Evolutionary conservation across 1,140 invertebrate genomes (phyloP).

Genomic region (Meloidogyne hapla): DNA sequence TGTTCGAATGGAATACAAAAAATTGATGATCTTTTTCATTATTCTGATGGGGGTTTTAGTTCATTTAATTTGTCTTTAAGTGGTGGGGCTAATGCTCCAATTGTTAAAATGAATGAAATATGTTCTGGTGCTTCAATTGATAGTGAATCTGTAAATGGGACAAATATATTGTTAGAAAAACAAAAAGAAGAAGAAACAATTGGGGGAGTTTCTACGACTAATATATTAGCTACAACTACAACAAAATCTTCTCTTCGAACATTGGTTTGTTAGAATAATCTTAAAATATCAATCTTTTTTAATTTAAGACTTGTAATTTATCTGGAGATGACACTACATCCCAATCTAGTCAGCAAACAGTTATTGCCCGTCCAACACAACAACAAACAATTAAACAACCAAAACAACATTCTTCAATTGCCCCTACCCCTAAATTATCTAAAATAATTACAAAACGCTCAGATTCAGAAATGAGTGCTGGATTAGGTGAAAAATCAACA

Average conservation of each 20-base stretch:
- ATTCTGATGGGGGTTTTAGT: conserved; percentile 35
- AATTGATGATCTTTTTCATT: conserved; percentile 40
- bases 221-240: not conserved
- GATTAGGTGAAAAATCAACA: conserved; percentile 29
- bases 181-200: not conserved
- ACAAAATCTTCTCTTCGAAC: conserved; percentile 10
- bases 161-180: not conserved
- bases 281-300: not conserved
- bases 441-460: conserved; percentile 17
- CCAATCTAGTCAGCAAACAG: conserved; percentile 57
- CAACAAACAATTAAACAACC: conserved; percentile 1
- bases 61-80: conserved; percentile 21
- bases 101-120: conserved; percentile 60
- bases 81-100: conserved; percentile 36
- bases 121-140: conserved; percentile 59
- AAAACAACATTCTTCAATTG: not conserved
- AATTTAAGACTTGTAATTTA: not conserved
- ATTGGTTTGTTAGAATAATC: not conserved
- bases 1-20: conserved; percentile 30
- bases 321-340: conserved; percentile 48
- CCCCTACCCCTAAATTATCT: conserved; percentile 4
- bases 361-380: conserved; percentile 39
- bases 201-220: not conserved
- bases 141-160: conserved; percentile 11
- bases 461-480: conserved; percentile 32